These are phyloP conservation scores for Telmatherina bonti DNA, from an alignment of 2,797 vertebrate species.

Conservation along the genomic window DNA sequence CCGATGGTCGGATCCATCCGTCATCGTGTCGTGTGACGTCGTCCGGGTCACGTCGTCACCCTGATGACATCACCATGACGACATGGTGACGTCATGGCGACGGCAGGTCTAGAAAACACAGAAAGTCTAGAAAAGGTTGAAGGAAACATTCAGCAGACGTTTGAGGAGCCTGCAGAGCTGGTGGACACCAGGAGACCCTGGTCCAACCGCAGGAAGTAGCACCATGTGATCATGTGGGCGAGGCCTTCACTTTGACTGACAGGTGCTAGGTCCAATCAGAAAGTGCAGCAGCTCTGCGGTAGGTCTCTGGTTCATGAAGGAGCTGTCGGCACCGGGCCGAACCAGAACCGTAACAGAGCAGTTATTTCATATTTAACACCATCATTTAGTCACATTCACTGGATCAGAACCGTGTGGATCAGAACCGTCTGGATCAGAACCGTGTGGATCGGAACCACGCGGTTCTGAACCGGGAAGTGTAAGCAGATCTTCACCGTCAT, in stretches of 20 bases:
- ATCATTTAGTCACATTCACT: conserved; percentile 58
- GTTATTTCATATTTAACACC: conserved; percentile 67
- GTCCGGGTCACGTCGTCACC: too few species aligned
- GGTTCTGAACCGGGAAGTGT: too few species aligned
- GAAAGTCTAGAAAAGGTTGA: conserved; percentile 53
- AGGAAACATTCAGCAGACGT: too few species aligned
- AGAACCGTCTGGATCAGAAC: too few species aligned
- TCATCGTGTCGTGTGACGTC: too few species aligned
- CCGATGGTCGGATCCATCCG: too few species aligned
- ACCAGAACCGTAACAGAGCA: conserved; percentile 55
- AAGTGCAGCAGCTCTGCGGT: conserved; percentile 39
- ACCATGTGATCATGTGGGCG: conserved; percentile 64
- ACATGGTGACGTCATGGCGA: background rate
- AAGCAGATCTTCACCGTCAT: too few species aligned
- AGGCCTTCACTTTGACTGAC: conserved; percentile 53
- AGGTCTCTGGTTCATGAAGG: conserved; percentile 39
- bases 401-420: conserved; percentile 38
- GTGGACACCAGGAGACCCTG: too few species aligned
- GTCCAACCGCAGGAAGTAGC: conserved; percentile 53
- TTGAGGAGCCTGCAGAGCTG: too few species aligned
- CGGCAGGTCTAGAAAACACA: conserved; percentile 62
- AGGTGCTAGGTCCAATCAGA: conserved; percentile 63
- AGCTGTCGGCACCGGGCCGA: conserved; percentile 40
- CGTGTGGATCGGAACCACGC: conserved; percentile 13
- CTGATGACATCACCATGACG: background rate